phyloP scores from a whole-genome alignment of 2,888 invertebrate genomes.

The Drosophila rubida region DNA sequence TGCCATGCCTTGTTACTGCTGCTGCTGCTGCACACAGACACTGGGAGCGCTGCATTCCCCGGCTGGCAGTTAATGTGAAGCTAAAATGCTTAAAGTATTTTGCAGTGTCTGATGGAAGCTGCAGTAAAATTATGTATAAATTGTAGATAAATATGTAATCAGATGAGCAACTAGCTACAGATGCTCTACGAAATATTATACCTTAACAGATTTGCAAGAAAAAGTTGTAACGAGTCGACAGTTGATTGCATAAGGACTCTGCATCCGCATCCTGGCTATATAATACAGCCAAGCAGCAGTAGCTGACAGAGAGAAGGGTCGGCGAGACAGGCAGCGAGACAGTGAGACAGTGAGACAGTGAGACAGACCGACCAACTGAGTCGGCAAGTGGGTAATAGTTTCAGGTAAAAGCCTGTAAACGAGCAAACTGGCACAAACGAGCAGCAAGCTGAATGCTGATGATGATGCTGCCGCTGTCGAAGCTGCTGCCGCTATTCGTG shows the following conservation, averaged over 20 bases:
- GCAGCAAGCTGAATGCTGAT: slow-evolving; percentile 63
- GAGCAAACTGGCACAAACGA: slow-evolving; percentile 81
- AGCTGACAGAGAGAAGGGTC: not conserved
- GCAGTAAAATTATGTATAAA: slow-evolving; percentile 73
- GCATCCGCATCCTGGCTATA: slow-evolving; percentile 44
- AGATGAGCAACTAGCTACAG: slow-evolving; percentile 73
- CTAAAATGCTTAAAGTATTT: slow-evolving; percentile 68
- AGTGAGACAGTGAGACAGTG: slow-evolving; percentile 12
- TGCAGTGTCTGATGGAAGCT: slow-evolving; percentile 43
- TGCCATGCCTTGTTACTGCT: slow-evolving; percentile 28
- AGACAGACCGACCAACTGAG: slow-evolving; percentile 46
- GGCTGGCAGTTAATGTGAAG: slow-evolving; percentile 34
- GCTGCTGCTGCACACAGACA: slow-evolving; percentile 31
- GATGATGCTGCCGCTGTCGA: slow-evolving; percentile 29
- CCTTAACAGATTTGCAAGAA: slow-evolving; percentile 59
- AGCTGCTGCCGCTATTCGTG: slow-evolving; percentile 14
- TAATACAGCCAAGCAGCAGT: slow-evolving; percentile 46
- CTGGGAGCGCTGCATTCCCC: not conserved
- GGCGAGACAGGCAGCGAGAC: slow-evolving; percentile 5
- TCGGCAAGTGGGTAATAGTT: slow-evolving; percentile 78
- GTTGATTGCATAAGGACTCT: slow-evolving; percentile 74
- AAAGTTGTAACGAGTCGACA: slow-evolving; percentile 70
- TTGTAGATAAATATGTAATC: slow-evolving; percentile 79
- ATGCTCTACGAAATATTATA: slow-evolving; percentile 64
- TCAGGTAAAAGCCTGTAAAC: slow-evolving; percentile 81